Conservation (phyloP, 2,888 invertebrate species). For the Iphiclides podalirius region DNA sequence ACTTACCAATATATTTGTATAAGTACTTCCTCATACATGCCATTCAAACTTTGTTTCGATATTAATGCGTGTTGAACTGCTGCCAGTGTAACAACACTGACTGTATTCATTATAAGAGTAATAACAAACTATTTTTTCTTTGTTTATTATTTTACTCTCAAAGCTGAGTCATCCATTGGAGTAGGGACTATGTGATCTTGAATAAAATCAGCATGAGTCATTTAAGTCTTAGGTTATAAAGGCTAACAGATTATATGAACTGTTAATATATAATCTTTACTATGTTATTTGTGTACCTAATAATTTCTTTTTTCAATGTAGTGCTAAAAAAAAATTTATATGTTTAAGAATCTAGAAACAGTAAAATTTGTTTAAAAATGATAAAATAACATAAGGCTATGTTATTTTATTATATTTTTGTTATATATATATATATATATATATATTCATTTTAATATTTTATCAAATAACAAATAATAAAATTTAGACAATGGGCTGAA, state of each 20-base stretch:
- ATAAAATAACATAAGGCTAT: too few species aligned
- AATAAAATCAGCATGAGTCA: slow-evolving; percentile 21
- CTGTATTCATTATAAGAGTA: slow-evolving; percentile 13
- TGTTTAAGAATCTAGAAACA: too few species aligned
- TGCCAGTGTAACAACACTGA: slow-evolving; percentile 15
- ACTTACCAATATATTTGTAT: slow-evolving; percentile 22
- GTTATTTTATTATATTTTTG: too few species aligned
- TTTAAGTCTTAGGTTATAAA: slow-evolving; percentile 9
- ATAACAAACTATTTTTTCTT: slow-evolving; percentile 23
- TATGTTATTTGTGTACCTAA: slow-evolving; percentile 9
- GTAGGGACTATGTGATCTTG: slow-evolving; percentile 28
- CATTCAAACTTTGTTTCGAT: slow-evolving; percentile 7
- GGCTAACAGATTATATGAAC: slow-evolving; percentile 8
- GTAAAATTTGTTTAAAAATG: too few species aligned
- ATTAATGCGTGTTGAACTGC: slow-evolving; percentile 14
- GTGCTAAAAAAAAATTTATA: too few species aligned
- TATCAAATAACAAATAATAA: too few species aligned
- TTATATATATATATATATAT: too few species aligned
- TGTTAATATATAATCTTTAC: slow-evolving; percentile 2
- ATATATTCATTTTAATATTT: too few species aligned
- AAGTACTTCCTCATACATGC: slow-evolving; percentile 15
- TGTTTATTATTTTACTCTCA: slow-evolving; percentile 33
- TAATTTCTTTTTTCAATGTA: too few species aligned
- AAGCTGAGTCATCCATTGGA: slow-evolving; percentile 34
- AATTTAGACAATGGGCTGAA: too few species aligned